Evolutionary conservation across 2,888 invertebrate species (phyloP).

Genomic region (Drosophila mayaguana): DNA sequence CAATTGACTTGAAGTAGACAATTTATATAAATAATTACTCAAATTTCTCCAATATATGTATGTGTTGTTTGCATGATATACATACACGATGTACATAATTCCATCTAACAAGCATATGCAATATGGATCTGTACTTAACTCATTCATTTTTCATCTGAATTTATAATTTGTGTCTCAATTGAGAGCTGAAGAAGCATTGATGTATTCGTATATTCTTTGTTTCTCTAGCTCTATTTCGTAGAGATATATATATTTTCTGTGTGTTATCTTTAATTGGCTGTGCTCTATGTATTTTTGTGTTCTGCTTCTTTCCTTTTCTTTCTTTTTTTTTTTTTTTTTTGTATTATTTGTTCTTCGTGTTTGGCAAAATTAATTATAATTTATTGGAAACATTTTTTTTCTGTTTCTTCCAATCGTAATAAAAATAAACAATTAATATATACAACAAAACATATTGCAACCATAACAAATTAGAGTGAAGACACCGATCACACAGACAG

Average conservation of each 20-base stretch:
- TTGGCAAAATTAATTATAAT: slow-evolving; percentile 47
- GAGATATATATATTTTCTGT: not conserved
- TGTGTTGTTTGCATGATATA: slow-evolving; percentile 4
- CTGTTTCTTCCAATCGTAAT: slow-evolving; percentile 65
- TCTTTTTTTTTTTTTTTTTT: not conserved
- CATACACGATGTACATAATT: not conserved
- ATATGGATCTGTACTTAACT: not conserved
- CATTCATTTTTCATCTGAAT: not conserved
- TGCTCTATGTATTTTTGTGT: slow-evolving; percentile 21
- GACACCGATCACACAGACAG: slow-evolving; percentile 84
- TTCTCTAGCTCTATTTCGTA: not conserved
- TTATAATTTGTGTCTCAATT: not conserved
- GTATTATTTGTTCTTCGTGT: slow-evolving; percentile 27
- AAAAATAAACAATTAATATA: slow-evolving; percentile 18
- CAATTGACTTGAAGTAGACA: no score
- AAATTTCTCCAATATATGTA: not conserved
- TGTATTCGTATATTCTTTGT: not conserved
- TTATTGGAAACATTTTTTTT: slow-evolving; percentile 54
- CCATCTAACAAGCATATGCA: not conserved
- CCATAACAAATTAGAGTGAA: slow-evolving; percentile 80
- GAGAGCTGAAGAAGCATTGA: not conserved
- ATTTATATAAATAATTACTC: not conserved
- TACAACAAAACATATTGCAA: slow-evolving; percentile 46
- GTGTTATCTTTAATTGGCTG: slow-evolving; percentile 12
- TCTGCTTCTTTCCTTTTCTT: slow-evolving; percentile 11